Evolutionary conservation across 2,888 invertebrate species (phyloP), one percentile per base, ranked within the genome.

Genomic region (Brachyptera putata): DNA sequence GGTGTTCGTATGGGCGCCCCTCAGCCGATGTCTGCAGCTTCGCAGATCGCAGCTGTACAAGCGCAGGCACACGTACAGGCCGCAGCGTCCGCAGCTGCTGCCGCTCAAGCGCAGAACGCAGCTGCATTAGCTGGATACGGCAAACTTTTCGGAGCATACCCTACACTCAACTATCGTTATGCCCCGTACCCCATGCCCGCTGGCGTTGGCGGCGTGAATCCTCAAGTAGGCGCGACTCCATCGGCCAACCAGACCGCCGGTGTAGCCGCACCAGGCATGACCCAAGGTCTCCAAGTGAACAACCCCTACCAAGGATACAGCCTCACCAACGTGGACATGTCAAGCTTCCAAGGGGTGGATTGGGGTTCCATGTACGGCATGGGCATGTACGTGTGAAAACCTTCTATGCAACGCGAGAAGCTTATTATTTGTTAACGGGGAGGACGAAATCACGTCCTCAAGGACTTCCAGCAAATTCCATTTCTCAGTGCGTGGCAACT

Each of bases 331-430:
- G 90, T 92, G 64, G 92, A 92, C 78, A 92, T 92, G 92, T 87
- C 90, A 64, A 89, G 90, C 73, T 92, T 92, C 84, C 92, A 92
- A 76, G 89, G 90, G 62, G 89, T 93, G 68, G 92, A 92, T 77
- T 92, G 92, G 92, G 85, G 87, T 70, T 87, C 89, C 70, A 89
- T 92, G 89, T 93, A 93, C 76, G 91, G 91, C 71, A 89, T 92
- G 79, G 91, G 91, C 74, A 91, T 92, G 91, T 92, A 92, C 80
- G 91, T 91, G 74, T 89, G 84, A 80, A 34, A 25, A 37, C 49
- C 34, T n/a, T n/a, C n/a, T 14, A 34, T 14, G 22, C 36, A 18
- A 37, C 36, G 22, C 37, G 16, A 21, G 21, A 16, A 18, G 49
- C 36, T 22, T 48, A 24, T 36, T 39, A 37, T 49, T 49, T 49